A percentile compares a stretch with the other conserved stretches of the same genome.
Evolutionary conservation across 2,113 vertebrate genomes (phyloP).

Genomic region (Casuarius casuarius): DNA sequence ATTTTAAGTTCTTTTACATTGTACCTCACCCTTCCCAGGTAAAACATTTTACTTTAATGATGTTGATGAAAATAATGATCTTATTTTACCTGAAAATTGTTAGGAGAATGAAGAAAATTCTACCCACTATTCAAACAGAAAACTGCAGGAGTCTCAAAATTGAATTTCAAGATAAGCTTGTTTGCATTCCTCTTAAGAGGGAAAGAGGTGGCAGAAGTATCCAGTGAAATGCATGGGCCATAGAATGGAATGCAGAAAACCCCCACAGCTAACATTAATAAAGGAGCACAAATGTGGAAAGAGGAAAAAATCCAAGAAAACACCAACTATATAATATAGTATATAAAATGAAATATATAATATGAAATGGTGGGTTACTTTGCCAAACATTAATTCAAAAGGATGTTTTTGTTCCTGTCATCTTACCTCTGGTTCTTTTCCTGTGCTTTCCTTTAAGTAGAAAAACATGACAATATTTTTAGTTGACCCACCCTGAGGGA

Average conservation of each 20-base stretch:
- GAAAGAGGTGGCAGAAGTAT: background rate
- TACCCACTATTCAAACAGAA: background rate
- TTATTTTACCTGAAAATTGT: background rate
- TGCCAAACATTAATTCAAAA: background rate
- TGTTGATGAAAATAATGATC: background rate
- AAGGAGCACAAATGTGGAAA: background rate
- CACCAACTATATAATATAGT: background rate
- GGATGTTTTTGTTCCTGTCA: background rate
- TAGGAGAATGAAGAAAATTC: background rate
- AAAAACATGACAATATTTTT: conserved; percentile 12
- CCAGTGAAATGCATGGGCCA: background rate
- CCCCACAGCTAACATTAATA: background rate
- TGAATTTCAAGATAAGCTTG: background rate
- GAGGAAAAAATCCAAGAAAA: background rate
- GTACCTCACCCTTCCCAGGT: background rate
- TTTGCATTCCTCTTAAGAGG: background rate
- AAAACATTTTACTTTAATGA: background rate
- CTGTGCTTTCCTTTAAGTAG: background rate
- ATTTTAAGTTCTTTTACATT: background rate
- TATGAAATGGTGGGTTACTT: background rate
- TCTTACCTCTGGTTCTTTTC: conserved; percentile 1
- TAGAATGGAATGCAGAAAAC: background rate
- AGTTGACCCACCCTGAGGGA: background rate
- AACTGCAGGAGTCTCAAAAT: background rate
- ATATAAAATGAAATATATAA: background rate